Percentiles rank a stretch among this genome's conserved stretches.
phyloP scores from a whole-genome alignment of 2,113 vertebrate species.

The Ictidomys tridecemlineatus region DNA sequence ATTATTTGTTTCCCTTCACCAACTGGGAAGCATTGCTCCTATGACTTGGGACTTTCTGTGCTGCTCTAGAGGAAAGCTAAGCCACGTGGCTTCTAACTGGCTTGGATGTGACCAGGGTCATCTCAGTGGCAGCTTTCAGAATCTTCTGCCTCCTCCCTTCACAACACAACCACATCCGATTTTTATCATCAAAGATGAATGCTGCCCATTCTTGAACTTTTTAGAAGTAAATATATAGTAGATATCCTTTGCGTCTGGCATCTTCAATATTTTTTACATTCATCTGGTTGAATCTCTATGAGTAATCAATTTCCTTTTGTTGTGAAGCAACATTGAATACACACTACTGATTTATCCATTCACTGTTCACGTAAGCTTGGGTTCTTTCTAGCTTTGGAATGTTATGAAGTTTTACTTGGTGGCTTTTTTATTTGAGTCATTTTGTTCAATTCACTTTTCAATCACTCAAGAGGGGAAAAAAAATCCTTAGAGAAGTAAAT shows the following conservation, averaged over 20 bases:
- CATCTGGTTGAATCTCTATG: not conserved
- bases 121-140: not conserved
- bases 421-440: not conserved
- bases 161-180: not conserved
- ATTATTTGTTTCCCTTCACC: not conserved
- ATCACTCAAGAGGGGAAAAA: not conserved
- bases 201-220: not conserved
- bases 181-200: not conserved
- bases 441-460: slow-evolving; percentile 12
- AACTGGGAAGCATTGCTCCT: not conserved
- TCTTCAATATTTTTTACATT: not conserved
- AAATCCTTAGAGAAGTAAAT: not conserved
- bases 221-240: not conserved
- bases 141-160: not conserved
- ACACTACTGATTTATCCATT: not conserved
- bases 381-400: not conserved
- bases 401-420: not conserved
- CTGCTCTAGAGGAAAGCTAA: not conserved
- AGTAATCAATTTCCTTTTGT: not conserved
- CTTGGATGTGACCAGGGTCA: not conserved
- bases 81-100: not conserved
- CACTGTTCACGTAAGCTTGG: not conserved
- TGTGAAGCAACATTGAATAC: not conserved
- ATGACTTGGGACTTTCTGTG: not conserved
- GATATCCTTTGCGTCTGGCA: not conserved